Evolutionary conservation across 1,140 invertebrate genomes (phyloP).

Genomic region (Anoplolepis gracilipes): DNA sequence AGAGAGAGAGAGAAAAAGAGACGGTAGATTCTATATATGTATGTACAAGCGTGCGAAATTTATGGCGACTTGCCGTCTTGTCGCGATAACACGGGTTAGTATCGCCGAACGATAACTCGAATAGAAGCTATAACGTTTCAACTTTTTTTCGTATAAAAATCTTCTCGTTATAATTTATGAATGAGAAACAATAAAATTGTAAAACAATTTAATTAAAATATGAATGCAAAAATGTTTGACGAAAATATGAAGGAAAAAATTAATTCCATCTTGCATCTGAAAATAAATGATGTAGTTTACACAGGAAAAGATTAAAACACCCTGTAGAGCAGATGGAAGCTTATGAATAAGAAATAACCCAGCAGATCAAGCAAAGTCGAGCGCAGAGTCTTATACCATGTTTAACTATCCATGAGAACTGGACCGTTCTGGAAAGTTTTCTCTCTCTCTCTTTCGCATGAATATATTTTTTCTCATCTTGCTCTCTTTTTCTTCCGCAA

Average conservation of each 20-base stretch:
- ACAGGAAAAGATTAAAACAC: neutral
- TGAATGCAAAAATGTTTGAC: neutral
- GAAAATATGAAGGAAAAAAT: neutral
- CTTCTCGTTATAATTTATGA: neutral
- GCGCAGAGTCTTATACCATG: constrained; percentile 57
- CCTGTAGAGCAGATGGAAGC: constrained; percentile 21
- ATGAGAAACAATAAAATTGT: neutral
- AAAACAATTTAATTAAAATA: neutral
- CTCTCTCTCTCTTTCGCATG: constrained; percentile 59
- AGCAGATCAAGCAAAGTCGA: constrained; percentile 54
- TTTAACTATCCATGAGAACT: constrained; percentile 73
- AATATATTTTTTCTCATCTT: constrained; percentile 53
- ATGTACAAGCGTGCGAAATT: constrained; percentile 14
- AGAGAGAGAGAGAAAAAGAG: neutral
- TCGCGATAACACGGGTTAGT: neutral
- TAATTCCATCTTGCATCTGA: neutral
- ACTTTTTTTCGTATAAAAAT: neutral
- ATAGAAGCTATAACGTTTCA: neutral
- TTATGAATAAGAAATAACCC: constrained; percentile 72
- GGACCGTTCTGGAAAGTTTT: constrained; percentile 72
- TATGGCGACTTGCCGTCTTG: constrained; percentile 17
- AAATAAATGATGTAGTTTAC: neutral
- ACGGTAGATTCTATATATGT: constrained; percentile 4
- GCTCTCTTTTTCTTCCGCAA: constrained; percentile 34
- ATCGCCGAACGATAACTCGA: constrained; percentile 27